phyloP scores from a whole-genome alignment of 2,797 vertebrate genomes.

The Scolopax bukidnonensis region DNA sequence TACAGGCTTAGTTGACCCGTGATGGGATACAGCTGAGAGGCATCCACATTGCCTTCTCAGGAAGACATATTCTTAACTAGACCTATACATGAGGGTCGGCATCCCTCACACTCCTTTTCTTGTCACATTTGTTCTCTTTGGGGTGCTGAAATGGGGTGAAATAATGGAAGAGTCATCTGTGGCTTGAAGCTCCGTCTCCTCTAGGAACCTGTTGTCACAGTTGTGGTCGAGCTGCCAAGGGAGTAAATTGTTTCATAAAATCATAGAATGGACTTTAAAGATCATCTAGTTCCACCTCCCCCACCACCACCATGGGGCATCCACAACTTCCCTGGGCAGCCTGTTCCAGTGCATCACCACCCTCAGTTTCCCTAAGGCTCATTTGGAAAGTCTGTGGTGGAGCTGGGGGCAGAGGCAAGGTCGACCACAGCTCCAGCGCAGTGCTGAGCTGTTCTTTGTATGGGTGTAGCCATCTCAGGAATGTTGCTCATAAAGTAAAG shows the following conservation, averaged over 20 bases:
- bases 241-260: neutral
- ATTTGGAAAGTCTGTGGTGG: neutral
- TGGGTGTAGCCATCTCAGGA: neutral
- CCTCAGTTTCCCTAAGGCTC: neutral
- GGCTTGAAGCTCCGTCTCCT: neutral
- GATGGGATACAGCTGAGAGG: neutral
- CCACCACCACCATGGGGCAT: neutral
- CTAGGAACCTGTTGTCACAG: neutral
- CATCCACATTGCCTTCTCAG: fast-evolving
- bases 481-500: neutral
- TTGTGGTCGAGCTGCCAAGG: neutral
- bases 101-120: neutral
- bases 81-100: neutral
- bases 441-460: neutral
- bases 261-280: neutral
- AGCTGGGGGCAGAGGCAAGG: fast-evolving
- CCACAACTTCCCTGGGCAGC: neutral
- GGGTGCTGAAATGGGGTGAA: neutral
- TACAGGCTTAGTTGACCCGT: neutral
- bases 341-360: neutral
- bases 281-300: neutral
- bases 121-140: neutral
- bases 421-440: fast-evolving
- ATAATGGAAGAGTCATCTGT: neutral
- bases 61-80: neutral